Evolutionary conservation across 2,113 vertebrate genomes (phyloP), one percentile per base, ranked within the genome.

Genomic region (Rhegmatorhina hoffmannsi): DNA sequence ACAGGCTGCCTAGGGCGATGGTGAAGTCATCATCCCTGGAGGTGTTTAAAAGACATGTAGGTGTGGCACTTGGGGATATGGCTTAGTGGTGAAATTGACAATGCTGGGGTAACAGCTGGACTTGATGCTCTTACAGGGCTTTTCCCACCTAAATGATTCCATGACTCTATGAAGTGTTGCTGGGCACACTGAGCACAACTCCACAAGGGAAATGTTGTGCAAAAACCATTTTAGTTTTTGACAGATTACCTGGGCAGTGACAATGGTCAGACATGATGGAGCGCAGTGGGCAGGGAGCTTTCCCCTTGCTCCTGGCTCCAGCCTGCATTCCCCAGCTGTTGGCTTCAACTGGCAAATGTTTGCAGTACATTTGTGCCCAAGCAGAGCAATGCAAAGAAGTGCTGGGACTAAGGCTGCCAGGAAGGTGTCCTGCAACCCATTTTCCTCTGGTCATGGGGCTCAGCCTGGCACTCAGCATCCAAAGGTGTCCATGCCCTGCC

Each of bases 241-340:
- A 31, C 17, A n/a, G 25, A 18, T 74, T 16, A 11, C 52, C 46
- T 18, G 34, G 38, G 46, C 34, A 7, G 7, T 31, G 33, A 17
- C 3, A 12, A 33, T 1, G 25, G 34, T 40, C 40, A 10, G 6
- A 20, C 0, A 5, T 1, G 12, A 31, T 16, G 28, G 25, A 78
- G 16, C 0, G 16, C 0, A 0, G 14, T 21, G 26, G 15, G 9
- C 56, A 87, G 25, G 43, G 29, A 73, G 25, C 17, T 34, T 72
- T 36, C 36, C 31, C 7, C 38, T 69, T 6, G 2, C 52, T 74
- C 28, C 60, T 46, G 40, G 19, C 34, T 82, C 40, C 70, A 64
- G 31, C 24, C 53, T 40, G 20, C 0, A 0, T 40, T 49, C 55
- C 31, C 29, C 87, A 60, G 52, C 23, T 0, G 0, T 29, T 4